Evolutionary conservation across 2,888 invertebrate genomes (phyloP), one percentile per base, ranked within the genome.

Genomic region (Dysmachus trigonus): DNA sequence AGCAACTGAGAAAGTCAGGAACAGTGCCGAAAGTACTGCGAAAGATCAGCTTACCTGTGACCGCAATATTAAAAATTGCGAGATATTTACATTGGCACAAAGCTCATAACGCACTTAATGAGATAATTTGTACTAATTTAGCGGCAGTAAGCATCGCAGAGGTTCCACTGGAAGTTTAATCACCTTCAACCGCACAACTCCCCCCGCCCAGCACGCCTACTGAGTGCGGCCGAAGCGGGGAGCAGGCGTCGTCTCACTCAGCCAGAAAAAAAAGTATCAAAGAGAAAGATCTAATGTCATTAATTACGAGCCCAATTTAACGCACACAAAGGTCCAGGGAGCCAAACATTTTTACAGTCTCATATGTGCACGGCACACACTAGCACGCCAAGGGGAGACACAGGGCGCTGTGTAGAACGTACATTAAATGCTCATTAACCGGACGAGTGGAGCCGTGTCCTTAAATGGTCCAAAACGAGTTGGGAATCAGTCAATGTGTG

Each of bases 281-380:
- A 72, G 47, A 82, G 71, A 83, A 83, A 27, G 38, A 83, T 72
- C 83, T 89, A 89, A 89, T 88, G 88, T 85, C 87, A 88, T 89
- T 89, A 89, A 89, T 89, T 89, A 89, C 87, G 88, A 88, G 88
- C 88, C 88, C 89, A 89, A 89, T 89, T 89, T 88, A 89, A 89
- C 89, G 86, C 87, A 87, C 87, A 89, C 88, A 89, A 88, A 87
- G 87, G 86, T 76, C 72, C 81, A 81, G 83, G 62, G 73, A 33
- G 51, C 38, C 76, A 35, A 38, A 84, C 74, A 86, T 77, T 71
- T 86, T 86, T 38, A 74, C 76, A 7, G 62, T 72, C 33, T 62
- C 77, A 84, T 79, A 53, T 22, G 51, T 31, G 30, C 33, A 82
- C n/a, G 73, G 30, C 22, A 8, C 47, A 84, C 35, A 83, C 71